Evolutionary conservation across 2,113 vertebrate species (phyloP).

Genomic region (Eubucco bourcierii): DNA sequence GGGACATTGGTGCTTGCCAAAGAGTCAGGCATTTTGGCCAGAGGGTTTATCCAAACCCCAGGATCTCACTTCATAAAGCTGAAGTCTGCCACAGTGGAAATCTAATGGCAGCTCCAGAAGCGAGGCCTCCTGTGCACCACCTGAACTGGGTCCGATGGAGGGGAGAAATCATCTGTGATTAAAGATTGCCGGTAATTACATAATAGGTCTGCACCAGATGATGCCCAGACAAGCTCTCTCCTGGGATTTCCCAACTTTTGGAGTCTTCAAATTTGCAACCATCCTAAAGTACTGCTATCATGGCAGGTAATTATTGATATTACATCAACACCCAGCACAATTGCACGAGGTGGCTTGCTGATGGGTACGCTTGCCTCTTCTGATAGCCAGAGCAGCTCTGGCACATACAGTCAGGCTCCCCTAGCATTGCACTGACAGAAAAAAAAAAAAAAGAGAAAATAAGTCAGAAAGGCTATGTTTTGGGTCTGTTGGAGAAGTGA

Average conservation of each 20-base stretch:
- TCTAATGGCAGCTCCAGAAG: background rate
- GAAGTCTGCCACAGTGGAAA: background rate
- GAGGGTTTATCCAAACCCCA: background rate
- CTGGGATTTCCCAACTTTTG: conserved; percentile 60
- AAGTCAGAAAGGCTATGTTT: background rate
- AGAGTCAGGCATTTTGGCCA: background rate
- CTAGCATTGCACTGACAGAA: background rate
- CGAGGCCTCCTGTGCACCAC: accelerated
- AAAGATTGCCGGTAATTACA: conserved; percentile 46
- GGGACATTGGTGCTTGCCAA: background rate
- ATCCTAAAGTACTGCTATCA: background rate
- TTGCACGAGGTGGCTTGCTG: background rate
- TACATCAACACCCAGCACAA: accelerated
- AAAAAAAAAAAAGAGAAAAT: background rate
- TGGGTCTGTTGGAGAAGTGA: accelerated
- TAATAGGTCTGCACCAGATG: conserved; percentile 36
- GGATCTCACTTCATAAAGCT: background rate
- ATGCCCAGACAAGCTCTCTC: conserved; percentile 54
- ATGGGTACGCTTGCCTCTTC: background rate
- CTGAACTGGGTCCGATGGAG: background rate
- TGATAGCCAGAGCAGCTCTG: background rate
- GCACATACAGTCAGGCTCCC: accelerated
- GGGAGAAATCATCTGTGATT: background rate
- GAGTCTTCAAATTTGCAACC: conserved; percentile 19
- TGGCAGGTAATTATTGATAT: background rate